Conservation (phyloP, 1,140 invertebrate genomes). For the Zaprionus camerounensis region DNA sequence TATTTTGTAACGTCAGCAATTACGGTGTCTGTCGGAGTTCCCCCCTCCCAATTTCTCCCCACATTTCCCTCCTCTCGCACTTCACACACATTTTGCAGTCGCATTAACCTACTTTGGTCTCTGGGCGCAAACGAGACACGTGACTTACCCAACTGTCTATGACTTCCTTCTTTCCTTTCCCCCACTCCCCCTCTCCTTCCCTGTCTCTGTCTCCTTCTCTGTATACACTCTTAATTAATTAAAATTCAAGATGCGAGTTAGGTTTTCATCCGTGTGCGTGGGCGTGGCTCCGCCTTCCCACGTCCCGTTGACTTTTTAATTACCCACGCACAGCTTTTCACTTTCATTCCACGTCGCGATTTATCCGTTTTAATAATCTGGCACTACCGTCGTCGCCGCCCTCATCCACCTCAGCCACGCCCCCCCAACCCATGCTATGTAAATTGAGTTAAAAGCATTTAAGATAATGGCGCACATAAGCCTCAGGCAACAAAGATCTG, state of each 20-base stretch:
- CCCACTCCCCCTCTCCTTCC: not conserved
- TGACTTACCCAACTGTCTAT: slow-evolving; percentile 36
- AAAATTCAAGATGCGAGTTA: slow-evolving; percentile 80
- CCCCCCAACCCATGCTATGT: slow-evolving; percentile 29
- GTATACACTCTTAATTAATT: slow-evolving; percentile 70
- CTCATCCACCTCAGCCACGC: not conserved
- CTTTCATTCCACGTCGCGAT: slow-evolving; percentile 76
- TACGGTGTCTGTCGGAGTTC: slow-evolving; percentile 55
- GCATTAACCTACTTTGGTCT: slow-evolving; percentile 71
- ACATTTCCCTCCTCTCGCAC: not conserved
- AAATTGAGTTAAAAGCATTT: slow-evolving; percentile 71
- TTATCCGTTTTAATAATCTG: slow-evolving; percentile 79
- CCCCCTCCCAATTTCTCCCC: not conserved
- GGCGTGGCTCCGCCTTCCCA: not conserved
- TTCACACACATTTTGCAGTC: slow-evolving; percentile 13
- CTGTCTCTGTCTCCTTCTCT: not conserved
- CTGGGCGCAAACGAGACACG: slow-evolving; percentile 34
- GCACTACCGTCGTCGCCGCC: not conserved
- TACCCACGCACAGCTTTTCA: slow-evolving; percentile 81
- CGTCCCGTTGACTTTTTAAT: slow-evolving; percentile 62
- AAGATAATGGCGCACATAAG: slow-evolving; percentile 61
- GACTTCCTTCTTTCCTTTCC: not conserved
- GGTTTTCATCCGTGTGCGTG: slow-evolving; percentile 46
- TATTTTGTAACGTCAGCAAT: slow-evolving; percentile 80
- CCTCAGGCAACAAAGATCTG: slow-evolving; percentile 34